These are phyloP conservation scores for Sinocyclocheilus grahami DNA, from an alignment of 2,113 vertebrate genomes.

Conservation along the genomic window DNA sequence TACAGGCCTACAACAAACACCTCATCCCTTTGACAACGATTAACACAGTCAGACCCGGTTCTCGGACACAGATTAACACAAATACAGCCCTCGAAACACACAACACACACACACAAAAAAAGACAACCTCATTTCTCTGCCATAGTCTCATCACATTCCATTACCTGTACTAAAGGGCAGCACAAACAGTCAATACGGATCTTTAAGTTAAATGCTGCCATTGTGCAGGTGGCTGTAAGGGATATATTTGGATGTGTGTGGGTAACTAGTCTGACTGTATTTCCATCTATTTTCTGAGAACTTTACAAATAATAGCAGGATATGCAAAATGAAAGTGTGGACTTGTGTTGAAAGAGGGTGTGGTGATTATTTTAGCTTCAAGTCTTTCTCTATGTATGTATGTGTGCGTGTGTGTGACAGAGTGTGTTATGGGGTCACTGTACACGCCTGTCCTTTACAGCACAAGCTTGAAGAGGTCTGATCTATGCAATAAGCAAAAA, in stretches of 20 bases:
- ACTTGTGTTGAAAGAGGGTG: conserved; percentile 31
- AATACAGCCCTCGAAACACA: neutral
- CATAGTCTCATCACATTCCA: neutral
- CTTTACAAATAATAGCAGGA: conserved; percentile 26
- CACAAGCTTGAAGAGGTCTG: conserved; percentile 34
- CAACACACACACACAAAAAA: neutral
- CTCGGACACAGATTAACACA: conserved; percentile 8
- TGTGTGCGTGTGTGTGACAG: neutral
- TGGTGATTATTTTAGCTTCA: conserved; percentile 1
- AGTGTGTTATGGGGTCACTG: conserved; percentile 26
- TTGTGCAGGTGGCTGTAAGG: conserved; percentile 27
- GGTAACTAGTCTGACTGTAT: neutral
- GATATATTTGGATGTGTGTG: conserved; percentile 44
- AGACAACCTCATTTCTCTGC: neutral
- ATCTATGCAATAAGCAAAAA: conserved; percentile 35
- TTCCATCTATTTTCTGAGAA: neutral
- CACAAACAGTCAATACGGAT: conserved; percentile 25
- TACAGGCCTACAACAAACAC: neutral
- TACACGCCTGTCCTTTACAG: conserved; percentile 39
- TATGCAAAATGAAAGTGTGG: conserved; percentile 20
- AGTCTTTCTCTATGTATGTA: neutral
- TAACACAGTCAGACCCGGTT: neutral
- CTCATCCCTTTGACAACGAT: neutral
- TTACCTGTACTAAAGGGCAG: neutral
- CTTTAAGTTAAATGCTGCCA: conserved; percentile 47